Evolutionary conservation across 1,140 invertebrate species (phyloP).

Genomic region (Meloidogyne floridensis): DNA sequence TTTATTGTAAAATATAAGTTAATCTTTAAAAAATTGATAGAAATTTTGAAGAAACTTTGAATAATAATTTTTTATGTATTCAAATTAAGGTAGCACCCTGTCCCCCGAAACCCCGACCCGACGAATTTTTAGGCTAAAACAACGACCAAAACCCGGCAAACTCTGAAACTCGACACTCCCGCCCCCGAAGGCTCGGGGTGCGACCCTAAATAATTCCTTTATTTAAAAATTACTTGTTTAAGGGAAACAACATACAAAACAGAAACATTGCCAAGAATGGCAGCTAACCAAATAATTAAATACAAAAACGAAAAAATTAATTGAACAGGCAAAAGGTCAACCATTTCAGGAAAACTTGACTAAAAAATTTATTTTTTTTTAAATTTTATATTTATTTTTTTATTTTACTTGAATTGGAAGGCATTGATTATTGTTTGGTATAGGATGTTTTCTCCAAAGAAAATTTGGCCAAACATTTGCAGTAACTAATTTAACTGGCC

Average conservation of each 20-base stretch:
- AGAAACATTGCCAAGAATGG: constrained; percentile 58
- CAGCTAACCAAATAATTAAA: constrained; percentile 58
- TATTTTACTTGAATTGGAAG: constrained; percentile 41
- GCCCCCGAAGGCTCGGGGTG: no score
- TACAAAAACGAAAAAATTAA: constrained; percentile 61
- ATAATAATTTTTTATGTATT: no score
- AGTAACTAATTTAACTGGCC: constrained; percentile 18
- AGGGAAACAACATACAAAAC: constrained; percentile 63
- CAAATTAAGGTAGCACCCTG: no score
- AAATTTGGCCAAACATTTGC: constrained; percentile 49
- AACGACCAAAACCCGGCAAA: no score
- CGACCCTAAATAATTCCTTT: constrained; percentile 14
- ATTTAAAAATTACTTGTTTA: constrained; percentile 57
- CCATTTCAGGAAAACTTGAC: constrained; percentile 52
- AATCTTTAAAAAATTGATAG: no score
- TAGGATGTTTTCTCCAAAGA: constrained; percentile 46
- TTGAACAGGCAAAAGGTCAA: constrained; percentile 50
- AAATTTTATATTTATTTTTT: constrained; percentile 20
- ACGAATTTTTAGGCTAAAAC: no score
- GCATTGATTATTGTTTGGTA: constrained; percentile 34
- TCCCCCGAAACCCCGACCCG: no score
- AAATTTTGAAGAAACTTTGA: no score
- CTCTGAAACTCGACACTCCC: no score
- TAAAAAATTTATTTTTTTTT: constrained; percentile 24
- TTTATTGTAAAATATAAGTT: no score